Evolutionary conservation across 1,140 invertebrate species (phyloP), one percentile per base, ranked within the genome.

Genomic region (Anastatus disparis): DNA sequence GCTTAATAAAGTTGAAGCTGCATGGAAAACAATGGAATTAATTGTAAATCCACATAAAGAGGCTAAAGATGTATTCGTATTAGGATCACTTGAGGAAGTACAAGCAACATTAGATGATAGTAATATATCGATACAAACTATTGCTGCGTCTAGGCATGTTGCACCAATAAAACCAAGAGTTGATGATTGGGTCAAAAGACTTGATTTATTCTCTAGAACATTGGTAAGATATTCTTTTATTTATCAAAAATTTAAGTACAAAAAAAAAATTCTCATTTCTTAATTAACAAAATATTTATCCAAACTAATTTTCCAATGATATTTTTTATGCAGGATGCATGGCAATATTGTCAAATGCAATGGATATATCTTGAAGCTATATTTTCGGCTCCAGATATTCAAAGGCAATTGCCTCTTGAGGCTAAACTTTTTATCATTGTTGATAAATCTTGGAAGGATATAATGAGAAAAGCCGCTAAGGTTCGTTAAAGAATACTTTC

Each of bases 291-390:
- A 15, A 48, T 48, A 20, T 22, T n/a, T n/a, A n/a, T n/a, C n/a
- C n/a, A n/a, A n/a, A n/a, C n/a, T 48, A 44, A 44, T 10, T 44
- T 12, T n/a, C n/a, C 7, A 44, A 44, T 48, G 17, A 59, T 27
- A 29, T 17, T 48, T 48, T 22, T 35, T 2, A 40, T 52, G 52
- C 76, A 92, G 93, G 94, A 95, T 80, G 92, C 93, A 79, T 96
- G 94, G 94, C 88, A 90, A 76, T 88, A 88, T 38, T 95, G 93
- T 75, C 94, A 96, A 79, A 90, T 92, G 75, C 93, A 92, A 48
- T 96, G 94, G 94, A 86, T 95, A 3, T 95, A 96, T 76, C 83
- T 96, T 50, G 93, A 96, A 80, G 92, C 94, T 6, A 95, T 96
- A 76, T 96, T 96, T 81, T 91, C 91, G n/a, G 93, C 94, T 1